A percentile compares a stretch with the other conserved stretches of the same genome.
Evolutionary conservation across 2,888 invertebrate genomes (phyloP).

Genomic region (Chorisops tibialis): DNA sequence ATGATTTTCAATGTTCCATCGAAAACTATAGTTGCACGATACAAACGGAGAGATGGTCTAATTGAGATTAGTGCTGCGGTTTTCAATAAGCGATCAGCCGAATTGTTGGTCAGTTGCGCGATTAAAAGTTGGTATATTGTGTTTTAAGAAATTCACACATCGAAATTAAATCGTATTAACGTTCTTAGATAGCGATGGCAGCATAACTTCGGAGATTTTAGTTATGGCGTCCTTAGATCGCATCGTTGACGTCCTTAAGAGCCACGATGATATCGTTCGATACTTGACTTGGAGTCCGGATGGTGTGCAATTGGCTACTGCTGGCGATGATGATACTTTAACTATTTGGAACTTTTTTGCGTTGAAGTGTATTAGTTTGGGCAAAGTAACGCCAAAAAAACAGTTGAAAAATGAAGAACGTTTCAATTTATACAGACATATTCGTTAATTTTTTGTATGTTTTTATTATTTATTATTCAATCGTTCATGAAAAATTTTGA

Average conservation of each 20-base stretch:
- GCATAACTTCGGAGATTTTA: conserved; percentile 40
- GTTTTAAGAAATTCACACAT: not conserved
- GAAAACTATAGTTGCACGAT: conserved; percentile 44
- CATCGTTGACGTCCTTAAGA: conserved; percentile 45
- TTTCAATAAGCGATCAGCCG: conserved; percentile 51
- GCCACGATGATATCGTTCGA: conserved; percentile 42
- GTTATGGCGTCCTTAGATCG: conserved; percentile 48
- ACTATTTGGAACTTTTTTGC: conserved; percentile 51
- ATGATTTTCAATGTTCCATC: conserved; percentile 44
- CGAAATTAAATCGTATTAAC: not conserved
- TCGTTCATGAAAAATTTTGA: no score
- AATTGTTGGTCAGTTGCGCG: conserved; percentile 48
- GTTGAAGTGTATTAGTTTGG: no score
- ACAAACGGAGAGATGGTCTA: conserved; percentile 42
- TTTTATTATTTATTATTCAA: no score
- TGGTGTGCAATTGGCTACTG: conserved; percentile 46
- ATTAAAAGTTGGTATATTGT: conserved; percentile 38
- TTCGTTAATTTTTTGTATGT: no score
- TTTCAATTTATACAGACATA: no score
- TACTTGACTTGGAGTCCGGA: conserved; percentile 49
- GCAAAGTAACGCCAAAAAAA: not conserved
- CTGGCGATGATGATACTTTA: conserved; percentile 50
- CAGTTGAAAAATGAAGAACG: no score
- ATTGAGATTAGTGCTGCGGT: conserved; percentile 46
- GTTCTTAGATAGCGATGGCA: not conserved